Evolutionary conservation across 1,140 invertebrate species (phyloP).

Genomic region (Rhagoletis pomonella): DNA sequence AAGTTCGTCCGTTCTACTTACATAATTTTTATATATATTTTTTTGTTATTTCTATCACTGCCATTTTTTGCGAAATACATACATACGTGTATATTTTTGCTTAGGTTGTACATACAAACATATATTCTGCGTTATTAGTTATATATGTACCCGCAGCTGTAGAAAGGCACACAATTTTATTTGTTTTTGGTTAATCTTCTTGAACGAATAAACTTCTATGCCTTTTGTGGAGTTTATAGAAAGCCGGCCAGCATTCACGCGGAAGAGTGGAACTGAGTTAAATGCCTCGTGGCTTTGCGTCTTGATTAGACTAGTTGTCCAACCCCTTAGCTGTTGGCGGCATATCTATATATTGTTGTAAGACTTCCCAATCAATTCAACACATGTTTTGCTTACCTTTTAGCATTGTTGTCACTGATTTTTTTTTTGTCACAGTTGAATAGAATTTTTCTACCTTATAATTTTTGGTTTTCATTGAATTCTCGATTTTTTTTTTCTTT

Average conservation of each 20-base stretch:
- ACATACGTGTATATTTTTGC: neutral
- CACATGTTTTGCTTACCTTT: conserved; percentile 32
- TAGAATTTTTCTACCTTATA: neutral
- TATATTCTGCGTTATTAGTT: neutral
- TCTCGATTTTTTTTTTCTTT: neutral
- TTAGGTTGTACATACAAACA: neutral
- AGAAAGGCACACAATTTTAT: conserved; percentile 23
- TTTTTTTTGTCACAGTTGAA: neutral
- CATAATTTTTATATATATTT: too few species aligned
- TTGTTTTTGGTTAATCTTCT: neutral
- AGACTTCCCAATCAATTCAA: neutral
- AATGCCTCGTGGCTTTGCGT: neutral
- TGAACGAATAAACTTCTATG: conserved; percentile 13
- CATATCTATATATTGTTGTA: neutral
- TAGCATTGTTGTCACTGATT: conserved; percentile 14
- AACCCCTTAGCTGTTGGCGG: neutral
- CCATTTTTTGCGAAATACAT: conserved; percentile 1
- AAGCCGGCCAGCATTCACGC: neutral
- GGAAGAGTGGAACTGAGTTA: neutral
- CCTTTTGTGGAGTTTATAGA: neutral
- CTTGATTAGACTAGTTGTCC: neutral
- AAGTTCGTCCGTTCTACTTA: too few species aligned
- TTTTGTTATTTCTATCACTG: neutral
- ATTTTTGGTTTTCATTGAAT: neutral
- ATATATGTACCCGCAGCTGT: neutral